Conservation (phyloP, 2,888 invertebrate genomes). For the Drosophila cracens region DNA sequence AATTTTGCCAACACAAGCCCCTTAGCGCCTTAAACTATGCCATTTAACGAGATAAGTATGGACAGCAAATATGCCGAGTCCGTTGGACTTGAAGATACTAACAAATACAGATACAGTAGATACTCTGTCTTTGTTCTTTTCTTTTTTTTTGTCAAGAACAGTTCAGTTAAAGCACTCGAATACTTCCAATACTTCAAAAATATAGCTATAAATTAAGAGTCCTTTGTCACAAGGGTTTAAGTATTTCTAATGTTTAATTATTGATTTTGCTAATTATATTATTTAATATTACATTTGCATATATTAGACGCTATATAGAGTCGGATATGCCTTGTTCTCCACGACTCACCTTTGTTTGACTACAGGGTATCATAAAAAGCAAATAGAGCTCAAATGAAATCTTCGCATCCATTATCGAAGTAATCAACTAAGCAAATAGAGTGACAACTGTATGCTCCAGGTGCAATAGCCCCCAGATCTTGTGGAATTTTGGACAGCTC, state of each 20-base stretch:
- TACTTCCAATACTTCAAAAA: not conserved
- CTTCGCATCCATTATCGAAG: constrained; percentile 58
- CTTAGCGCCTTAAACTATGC: not conserved
- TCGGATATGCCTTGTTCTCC: not conserved
- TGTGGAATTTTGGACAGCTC: not conserved
- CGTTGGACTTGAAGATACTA: not conserved
- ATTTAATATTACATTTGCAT: no score
- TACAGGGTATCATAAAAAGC: constrained; percentile 6
- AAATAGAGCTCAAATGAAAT: constrained; percentile 59
- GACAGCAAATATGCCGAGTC: not conserved
- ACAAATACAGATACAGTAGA: not conserved
- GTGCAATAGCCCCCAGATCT: constrained; percentile 10
- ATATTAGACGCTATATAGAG: not conserved
- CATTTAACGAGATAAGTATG: not conserved
- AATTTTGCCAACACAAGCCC: not conserved
- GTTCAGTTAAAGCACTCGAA: not conserved
- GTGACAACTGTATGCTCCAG: constrained; percentile 53
- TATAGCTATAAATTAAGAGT: not conserved
- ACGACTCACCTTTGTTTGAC: not conserved
- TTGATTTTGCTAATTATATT: not conserved
- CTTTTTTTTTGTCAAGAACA: not conserved
- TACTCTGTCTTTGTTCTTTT: not conserved
- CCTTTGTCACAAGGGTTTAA: not conserved
- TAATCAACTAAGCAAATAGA: constrained; percentile 61
- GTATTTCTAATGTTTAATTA: not conserved